Base-by-base conservation (phyloP, 2,113 vertebrate species). In the Sylvia atricapilla region DNA sequence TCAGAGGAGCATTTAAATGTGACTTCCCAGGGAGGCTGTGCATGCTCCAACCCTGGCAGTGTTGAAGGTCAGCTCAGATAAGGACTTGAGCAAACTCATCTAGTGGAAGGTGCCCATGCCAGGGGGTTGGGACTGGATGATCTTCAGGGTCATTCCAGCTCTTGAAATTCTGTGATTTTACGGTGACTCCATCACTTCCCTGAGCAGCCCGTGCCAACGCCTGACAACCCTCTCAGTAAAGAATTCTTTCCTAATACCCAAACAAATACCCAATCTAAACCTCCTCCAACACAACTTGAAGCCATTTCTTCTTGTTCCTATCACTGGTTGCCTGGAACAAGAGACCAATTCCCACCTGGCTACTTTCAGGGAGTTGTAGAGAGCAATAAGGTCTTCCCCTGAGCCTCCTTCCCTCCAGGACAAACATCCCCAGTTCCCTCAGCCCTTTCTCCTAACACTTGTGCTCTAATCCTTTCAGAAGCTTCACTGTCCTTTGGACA, bases 281-380 rank as follows among this genome's bases (percentile, higher is more conserved):
- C 12, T 67, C 10, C 12, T 22, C 7, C 1, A 3, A 13, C 0
- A 0, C 15, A 50, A 44, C 15, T 12, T 60, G 10, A 66, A 12
- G 59, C 27, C 33, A n/a, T 59, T 66, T 37, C 35, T 53, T 56
- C 37, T 59, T 74, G 52, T 33, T 33, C 27, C 22, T 14, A 3
- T 66, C 35, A 21, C 31, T 58, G 27, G 31, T 1, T 23, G 15
- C 55, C 25, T 25, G 8, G 13, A 8, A 69, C 19, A 56, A 63
- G 35, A 63, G 16, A 25, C 43, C 5, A 2, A n/a, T 20, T 15
- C 23, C 35, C 23, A 50, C 13, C 20, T 25, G 43, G 24, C 20
- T 39, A 25, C 39, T 68, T 60, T 49, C 18, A 37, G 18, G 41
- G 6, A 43, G 8, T 0, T 43, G 25, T 6, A 35, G 49, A 37